Evolutionary conservation across 2,797 vertebrate genomes (phyloP).

Genomic region (Lithobates pipiens): DNA sequence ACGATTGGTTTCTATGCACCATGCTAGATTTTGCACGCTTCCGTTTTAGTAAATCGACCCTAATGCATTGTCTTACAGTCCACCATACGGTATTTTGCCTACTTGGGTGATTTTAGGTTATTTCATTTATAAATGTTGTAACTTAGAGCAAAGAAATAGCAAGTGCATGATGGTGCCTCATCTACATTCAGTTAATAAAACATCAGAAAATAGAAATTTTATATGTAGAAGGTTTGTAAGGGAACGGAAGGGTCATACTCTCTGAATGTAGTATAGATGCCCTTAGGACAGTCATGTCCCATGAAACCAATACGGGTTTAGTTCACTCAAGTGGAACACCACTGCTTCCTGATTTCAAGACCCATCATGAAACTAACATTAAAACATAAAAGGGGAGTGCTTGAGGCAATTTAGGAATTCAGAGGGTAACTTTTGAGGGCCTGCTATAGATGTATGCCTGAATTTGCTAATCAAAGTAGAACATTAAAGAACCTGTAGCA

Average conservation of each 20-base stretch:
- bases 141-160: not conserved
- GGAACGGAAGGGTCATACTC: not conserved
- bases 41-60: too few relatives aligned
- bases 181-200: not conserved
- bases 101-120: not conserved
- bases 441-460: not conserved
- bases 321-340: not conserved
- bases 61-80: not conserved
- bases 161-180: not conserved
- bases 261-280: not conserved
- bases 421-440: not conserved
- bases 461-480: not conserved
- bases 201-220: not conserved
- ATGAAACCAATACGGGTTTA: constrained; percentile 2
- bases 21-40: too few relatives aligned
- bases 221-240: constrained; percentile 7
- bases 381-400: not conserved
- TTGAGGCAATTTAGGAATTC: not conserved
- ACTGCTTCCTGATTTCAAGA: not conserved
- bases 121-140: not conserved
- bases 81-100: not conserved
- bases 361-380: not conserved
- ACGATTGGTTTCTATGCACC: too few relatives aligned
- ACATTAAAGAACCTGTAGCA: not conserved
- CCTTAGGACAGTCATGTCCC: not conserved